Base-by-base conservation (phyloP, 1,140 invertebrate species). In the Saccostrea glomerata region DNA sequence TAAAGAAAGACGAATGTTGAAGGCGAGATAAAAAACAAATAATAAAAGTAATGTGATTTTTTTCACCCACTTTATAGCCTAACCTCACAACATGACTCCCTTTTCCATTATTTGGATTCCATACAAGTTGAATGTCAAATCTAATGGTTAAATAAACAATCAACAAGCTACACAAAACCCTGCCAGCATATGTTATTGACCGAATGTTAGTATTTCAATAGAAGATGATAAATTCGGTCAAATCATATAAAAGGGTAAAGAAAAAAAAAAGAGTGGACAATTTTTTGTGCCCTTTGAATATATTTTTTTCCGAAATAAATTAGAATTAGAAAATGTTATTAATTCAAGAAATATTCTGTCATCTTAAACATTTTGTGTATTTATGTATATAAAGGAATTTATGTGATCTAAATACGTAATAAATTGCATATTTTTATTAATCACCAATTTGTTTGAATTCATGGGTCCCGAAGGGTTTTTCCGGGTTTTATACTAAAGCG, bases 31-130 rank as follows among this genome's bases (percentile, higher is more conserved):
- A 17, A n/a, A 13, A 17, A 25, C 25, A 77, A 77, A 17, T 20
- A 17, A 63, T n/a, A 20, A 63, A 63, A 63, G 13, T 63, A 63
- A 63, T 20, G 25, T 77, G 70, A 77, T 77, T 40, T 47, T n/a
- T 77, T 77, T 77, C 70, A 77, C 70, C 23, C 70, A 36, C 70
- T 77, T 36, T 77, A 77, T 25, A 77, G 23, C 70, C 47, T 47
- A 47, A 47, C 47, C 9, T 47, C 70, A 30, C 70, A 25, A 77
- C 70, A 77, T 77, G 70, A 77, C 70, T 30, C 70, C 15, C 15
- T 36, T 36, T 25, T 25, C 70, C 25, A 77, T 77, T 77, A 36
- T 77, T 9, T 15, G 25, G 11, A 30, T 77, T 77, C 30, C 15
- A 30, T 36, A 30, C 70, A 30, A 15, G 23, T 25, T 30, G 70